Conservation (phyloP, 1,140 invertebrate species). For the Drosophila setifemur region DNA sequence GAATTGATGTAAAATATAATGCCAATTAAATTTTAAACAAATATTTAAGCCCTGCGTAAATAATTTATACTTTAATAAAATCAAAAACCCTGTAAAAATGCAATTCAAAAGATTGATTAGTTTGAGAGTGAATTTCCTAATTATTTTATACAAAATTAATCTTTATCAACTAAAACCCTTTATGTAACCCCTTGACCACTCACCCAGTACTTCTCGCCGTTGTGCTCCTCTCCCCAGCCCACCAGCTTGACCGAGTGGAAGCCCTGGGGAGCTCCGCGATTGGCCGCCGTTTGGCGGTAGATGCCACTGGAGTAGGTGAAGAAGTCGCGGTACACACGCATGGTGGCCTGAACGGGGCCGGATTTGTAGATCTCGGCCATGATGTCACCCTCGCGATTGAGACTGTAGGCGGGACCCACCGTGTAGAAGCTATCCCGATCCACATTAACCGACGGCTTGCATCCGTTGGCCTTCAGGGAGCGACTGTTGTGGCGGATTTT, state of each 20-base stretch:
- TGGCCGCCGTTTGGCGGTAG: conserved; percentile 87
- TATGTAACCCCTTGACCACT: conserved; percentile 81
- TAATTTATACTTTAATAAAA: too few species aligned
- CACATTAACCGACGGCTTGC: conserved; percentile 81
- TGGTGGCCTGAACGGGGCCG: conserved; percentile 97
- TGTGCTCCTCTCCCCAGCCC: conserved; percentile 93
- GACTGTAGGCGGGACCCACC: conserved; percentile 92
- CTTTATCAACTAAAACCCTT: too few species aligned
- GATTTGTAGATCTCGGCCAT: conserved; percentile 95
- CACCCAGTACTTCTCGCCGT: conserved; percentile 93
- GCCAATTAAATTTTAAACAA: too few species aligned
- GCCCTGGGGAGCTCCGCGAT: conserved; percentile 85
- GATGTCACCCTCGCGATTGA: conserved; percentile 91
- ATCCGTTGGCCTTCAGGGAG: conserved; percentile 84
- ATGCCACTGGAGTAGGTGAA: conserved; percentile 93
- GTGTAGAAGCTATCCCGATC: conserved; percentile 87
- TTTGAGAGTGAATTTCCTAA: too few species aligned
- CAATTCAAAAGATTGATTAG: too few species aligned
- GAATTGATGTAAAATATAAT: too few species aligned
- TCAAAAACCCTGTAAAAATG: too few species aligned
- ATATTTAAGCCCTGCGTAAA: too few species aligned
- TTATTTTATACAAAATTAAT: too few species aligned
- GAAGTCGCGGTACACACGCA: conserved; percentile 94
- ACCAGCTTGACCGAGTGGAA: conserved; percentile 95
- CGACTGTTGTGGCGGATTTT: conserved; percentile 83